These are phyloP conservation scores for Cotesia vestalis DNA, from an alignment of 1,140 invertebrate genomes.

Conservation along the genomic window DNA sequence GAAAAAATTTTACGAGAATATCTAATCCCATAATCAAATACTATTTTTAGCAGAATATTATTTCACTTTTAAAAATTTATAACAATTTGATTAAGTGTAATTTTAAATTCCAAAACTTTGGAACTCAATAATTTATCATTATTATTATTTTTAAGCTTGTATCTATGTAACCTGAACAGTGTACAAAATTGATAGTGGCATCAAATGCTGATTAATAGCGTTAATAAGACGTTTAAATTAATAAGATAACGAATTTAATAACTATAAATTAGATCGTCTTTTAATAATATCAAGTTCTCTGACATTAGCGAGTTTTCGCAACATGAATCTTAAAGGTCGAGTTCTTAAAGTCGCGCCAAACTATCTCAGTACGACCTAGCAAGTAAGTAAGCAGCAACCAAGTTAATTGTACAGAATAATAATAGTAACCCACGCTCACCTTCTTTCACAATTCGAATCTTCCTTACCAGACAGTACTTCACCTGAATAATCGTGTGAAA, in stretches of 20 bases:
- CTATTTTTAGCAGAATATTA: too few relatives aligned
- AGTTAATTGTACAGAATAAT: slow-evolving; percentile 40
- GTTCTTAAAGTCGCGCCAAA: slow-evolving; percentile 46
- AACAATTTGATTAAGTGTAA: too few relatives aligned
- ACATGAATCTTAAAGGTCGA: slow-evolving; percentile 52
- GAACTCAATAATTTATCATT: too few relatives aligned
- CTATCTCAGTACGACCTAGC: slow-evolving; percentile 27
- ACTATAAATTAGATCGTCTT: background rate
- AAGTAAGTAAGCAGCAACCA: background rate
- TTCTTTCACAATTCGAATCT: slow-evolving; percentile 36
- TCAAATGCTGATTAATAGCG: too few relatives aligned
- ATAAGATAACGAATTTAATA: slow-evolving; percentile 1
- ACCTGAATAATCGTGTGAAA: slow-evolving; percentile 48
- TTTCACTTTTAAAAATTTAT: too few relatives aligned
- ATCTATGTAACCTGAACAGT: too few relatives aligned
- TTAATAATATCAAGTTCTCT: background rate
- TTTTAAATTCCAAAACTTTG: too few relatives aligned
- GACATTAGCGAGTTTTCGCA: slow-evolving; percentile 44
- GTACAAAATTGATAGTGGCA: too few relatives aligned
- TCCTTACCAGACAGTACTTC: slow-evolving; percentile 36
- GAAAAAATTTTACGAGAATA: too few relatives aligned
- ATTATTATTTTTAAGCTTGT: too few relatives aligned
- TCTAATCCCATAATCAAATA: too few relatives aligned
- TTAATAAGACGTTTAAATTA: too few relatives aligned
- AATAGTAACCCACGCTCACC: slow-evolving; percentile 40